phyloP scores from a whole-genome alignment of 2,797 vertebrate genomes.

The Clarias laeviceps region DNA sequence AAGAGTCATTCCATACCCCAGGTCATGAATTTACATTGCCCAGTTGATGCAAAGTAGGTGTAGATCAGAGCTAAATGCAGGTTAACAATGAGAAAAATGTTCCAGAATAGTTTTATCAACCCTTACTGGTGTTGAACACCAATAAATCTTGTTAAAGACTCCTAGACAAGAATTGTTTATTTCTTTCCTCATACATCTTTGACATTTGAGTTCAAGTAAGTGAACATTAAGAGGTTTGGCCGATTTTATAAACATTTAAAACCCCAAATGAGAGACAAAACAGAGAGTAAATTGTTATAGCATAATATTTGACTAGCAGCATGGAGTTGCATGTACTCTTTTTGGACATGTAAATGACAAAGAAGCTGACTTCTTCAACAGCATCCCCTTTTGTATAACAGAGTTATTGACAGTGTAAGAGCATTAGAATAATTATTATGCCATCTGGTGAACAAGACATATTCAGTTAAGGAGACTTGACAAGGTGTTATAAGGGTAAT shows the following conservation, averaged over 20 bases:
- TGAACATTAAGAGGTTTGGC: slow-evolving; percentile 40
- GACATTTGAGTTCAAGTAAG: slow-evolving; percentile 48
- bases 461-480: slow-evolving; percentile 20
- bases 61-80: slow-evolving; percentile 17
- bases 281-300: slow-evolving; percentile 32
- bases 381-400: slow-evolving; percentile 34
- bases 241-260: slow-evolving; percentile 15
- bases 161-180: slow-evolving; percentile 49
- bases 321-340: slow-evolving; percentile 37
- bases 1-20: slow-evolving; percentile 33
- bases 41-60: slow-evolving; percentile 4
- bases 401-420: slow-evolving; percentile 34
- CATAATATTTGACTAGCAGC: slow-evolving; percentile 43
- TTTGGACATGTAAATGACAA: slow-evolving; percentile 37
- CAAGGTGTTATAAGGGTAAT: slow-evolving; percentile 20
- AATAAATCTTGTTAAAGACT: slow-evolving; percentile 40
- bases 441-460: slow-evolving; percentile 35
- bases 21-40: slow-evolving; percentile 18
- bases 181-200: slow-evolving; percentile 43
- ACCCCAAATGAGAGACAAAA: slow-evolving; percentile 26
- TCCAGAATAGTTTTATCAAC: slow-evolving; percentile 8
- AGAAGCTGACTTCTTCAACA: slow-evolving; percentile 41
- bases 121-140: slow-evolving; percentile 21
- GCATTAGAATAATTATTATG: slow-evolving; percentile 24
- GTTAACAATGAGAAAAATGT: slow-evolving; percentile 15